Evolutionary conservation across 92 coral and sea anemone genomes (phyloP).

Genomic region (Epizoanthus illoricatus): DNA sequence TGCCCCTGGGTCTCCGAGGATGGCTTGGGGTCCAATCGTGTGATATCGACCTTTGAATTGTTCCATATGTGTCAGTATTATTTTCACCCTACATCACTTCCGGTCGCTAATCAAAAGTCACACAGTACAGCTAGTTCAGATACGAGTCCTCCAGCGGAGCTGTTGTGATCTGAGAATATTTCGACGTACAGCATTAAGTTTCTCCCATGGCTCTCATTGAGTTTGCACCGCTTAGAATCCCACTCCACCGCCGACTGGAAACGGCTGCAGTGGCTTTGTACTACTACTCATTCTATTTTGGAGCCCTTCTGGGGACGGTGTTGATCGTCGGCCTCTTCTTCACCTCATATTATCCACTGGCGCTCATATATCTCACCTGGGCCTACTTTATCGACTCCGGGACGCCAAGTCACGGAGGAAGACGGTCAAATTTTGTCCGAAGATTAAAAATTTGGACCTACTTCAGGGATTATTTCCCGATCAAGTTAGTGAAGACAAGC

Average conservation of each 20-base stretch:
- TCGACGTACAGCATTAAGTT: not conserved
- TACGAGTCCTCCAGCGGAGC: too few species aligned
- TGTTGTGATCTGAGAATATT: too few species aligned
- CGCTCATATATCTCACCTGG: slow-evolving; percentile 85
- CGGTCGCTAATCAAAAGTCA: too few species aligned
- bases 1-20: too few species aligned
- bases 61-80: too few species aligned
- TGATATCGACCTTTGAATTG: too few species aligned
- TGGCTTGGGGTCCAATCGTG: too few species aligned
- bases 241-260: slow-evolving; percentile 94
- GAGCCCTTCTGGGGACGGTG: slow-evolving; percentile 80
- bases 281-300: slow-evolving; percentile 91
- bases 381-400: slow-evolving; percentile 91
- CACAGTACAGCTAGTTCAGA: too few species aligned
- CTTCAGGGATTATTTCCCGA: slow-evolving; percentile 85
- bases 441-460: slow-evolving; percentile 77
- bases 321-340: slow-evolving; percentile 80
- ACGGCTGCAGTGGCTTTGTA: slow-evolving; percentile 92
- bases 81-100: too few species aligned
- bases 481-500: slow-evolving; percentile 81
- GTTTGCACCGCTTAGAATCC: slow-evolving; percentile 91
- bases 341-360: slow-evolving; percentile 87
- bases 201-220: slow-evolving; percentile 77
- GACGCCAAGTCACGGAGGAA: slow-evolving; percentile 97
- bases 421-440: slow-evolving; percentile 83